These are phyloP conservation scores for Dipodomys spectabilis DNA, from an alignment of 2,113 vertebrate species.

Conservation along the genomic window DNA sequence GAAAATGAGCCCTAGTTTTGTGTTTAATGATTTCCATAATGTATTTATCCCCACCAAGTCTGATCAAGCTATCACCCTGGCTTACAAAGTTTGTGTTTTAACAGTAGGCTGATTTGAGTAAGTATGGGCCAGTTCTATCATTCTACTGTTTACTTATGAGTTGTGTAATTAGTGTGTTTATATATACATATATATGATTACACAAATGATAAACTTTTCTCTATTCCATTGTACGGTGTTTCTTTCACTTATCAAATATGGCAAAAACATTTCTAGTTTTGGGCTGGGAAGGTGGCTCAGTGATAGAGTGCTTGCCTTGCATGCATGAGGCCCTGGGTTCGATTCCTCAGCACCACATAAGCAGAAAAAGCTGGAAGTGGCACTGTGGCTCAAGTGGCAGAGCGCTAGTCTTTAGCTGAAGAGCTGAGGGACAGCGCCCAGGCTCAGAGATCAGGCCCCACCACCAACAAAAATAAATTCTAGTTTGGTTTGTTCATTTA, in stretches of 20 bases:
- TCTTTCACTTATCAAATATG: constrained; percentile 45
- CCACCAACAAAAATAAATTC: too few species aligned
- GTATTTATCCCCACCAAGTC: not conserved
- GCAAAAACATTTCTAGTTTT: not conserved
- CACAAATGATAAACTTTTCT: constrained; percentile 18
- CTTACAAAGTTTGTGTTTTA: constrained; percentile 23
- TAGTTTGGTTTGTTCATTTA: too few species aligned
- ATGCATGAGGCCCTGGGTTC: too few species aligned
- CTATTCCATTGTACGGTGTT: constrained; percentile 30
- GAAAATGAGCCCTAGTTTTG: not conserved
- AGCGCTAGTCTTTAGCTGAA: too few species aligned
- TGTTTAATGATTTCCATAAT: constrained; percentile 44
- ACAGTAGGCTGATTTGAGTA: not conserved
- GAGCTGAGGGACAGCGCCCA: too few species aligned
- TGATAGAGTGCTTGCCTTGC: too few species aligned
- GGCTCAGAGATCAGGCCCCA: too few species aligned
- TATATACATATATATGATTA: not conserved
- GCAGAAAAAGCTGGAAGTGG: too few species aligned
- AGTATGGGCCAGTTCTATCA: not conserved
- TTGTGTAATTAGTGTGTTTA: not conserved
- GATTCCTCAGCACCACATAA: too few species aligned
- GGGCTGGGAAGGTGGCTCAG: too few species aligned
- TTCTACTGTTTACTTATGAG: not conserved
- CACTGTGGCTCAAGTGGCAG: too few species aligned
- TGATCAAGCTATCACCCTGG: not conserved